phyloP scores from a whole-genome alignment of 2,888 invertebrate species.

The Drosophila nr. perissopoda region DNA sequence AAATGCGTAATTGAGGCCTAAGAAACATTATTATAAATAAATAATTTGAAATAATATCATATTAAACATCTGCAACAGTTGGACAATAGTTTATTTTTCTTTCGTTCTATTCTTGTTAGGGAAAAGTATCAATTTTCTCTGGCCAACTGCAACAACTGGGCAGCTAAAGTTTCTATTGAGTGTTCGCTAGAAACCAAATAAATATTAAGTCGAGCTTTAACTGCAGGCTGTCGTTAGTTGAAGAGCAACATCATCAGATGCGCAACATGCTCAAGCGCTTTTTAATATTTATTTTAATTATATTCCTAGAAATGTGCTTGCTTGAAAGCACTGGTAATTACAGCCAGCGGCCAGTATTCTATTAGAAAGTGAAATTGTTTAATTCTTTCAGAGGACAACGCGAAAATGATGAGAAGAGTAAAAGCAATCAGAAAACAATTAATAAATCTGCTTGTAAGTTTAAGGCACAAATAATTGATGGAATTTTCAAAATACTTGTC shows the following conservation, averaged over 20 bases:
- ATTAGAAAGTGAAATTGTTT: neutral
- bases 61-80: neutral
- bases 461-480: neutral
- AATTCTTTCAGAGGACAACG: neutral
- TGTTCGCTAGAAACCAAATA: neutral
- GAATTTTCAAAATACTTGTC: neutral
- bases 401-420: neutral
- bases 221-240: neutral
- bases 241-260: neutral
- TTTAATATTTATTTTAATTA: constrained; percentile 10
- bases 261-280: constrained; percentile 15
- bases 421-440: constrained; percentile 7
- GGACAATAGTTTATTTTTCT: neutral
- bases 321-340: neutral
- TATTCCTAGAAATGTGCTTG: neutral
- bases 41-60: neutral
- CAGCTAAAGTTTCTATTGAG: neutral
- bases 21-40: neutral
- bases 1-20: neutral
- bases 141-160: neutral
- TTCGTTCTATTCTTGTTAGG: neutral
- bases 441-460: constrained; percentile 4
- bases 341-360: neutral
- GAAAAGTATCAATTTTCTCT: neutral
- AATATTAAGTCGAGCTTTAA: neutral